Base-by-base conservation (phyloP, 2,797 vertebrate genomes). In the Xenopus petersii region DNA sequence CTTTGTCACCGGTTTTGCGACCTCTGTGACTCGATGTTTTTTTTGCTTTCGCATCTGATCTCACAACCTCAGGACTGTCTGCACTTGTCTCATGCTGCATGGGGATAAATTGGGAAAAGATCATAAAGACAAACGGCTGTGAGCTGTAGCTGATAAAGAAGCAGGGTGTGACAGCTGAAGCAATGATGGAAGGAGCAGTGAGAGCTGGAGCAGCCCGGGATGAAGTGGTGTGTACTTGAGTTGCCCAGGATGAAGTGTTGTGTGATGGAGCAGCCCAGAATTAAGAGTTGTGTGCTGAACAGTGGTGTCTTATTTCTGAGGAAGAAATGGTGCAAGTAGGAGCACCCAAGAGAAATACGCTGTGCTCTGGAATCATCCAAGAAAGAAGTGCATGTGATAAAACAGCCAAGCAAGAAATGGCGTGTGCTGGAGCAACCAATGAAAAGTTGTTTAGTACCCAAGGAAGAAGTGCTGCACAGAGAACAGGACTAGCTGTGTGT, bases 1-100 rank as follows among this genome's bases (percentile, higher is more conserved):
- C 93, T 84, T 96, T 96, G 12, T 89, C 91, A 65, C 93, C 94
- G 0, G 89, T 86, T 82, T 96, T 96, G 80, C 94, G 96, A 12
- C 91, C 93, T 76, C 91, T 84, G 82, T 96, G 95, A 74, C 91
- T 91, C 21, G 93, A 94, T 86, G 92, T 88, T 82, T 94, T 98
- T 87, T 95, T 94, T 75, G 91, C 84, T 84, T 96, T 96, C 0
- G 88, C 90, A 80, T 92, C 92, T 4, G 83, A 80, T 75, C 87
- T 66, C 82, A 83, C 8, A 56, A 77, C 81, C 64, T 96, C 95
- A 0, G 87, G 79, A 75, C 90, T 85, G 73, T 97, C 91, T 75
- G 84, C 84, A 56, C 88, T 93, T 82, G 81, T 88, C 83, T 96
- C 95, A 10, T 94, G 94, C 85, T 93, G 92, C 80, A 92, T 89